Evolutionary conservation across 2,113 vertebrate species (phyloP).

Genomic region (Upupa epops): DNA sequence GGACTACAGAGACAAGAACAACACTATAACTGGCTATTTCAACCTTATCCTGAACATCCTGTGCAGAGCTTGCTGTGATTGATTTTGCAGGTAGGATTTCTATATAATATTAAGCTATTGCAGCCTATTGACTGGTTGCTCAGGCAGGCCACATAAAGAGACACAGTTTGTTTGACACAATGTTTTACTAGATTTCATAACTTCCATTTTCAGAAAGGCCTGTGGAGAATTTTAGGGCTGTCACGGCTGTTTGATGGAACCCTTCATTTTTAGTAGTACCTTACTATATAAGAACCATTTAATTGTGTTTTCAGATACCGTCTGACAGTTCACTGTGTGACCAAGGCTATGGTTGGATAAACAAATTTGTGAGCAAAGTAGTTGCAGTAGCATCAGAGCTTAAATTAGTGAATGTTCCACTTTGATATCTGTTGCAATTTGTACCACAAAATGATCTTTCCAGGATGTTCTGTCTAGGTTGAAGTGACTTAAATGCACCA

Average conservation of each 20-base stretch:
- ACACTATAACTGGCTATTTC: background rate
- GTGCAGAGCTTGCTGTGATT: background rate
- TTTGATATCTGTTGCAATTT: background rate
- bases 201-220: background rate
- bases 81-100: constrained; percentile 49
- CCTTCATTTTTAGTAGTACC: background rate
- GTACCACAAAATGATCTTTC: background rate
- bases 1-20: background rate
- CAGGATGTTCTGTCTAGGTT: background rate
- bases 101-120: background rate
- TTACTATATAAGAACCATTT: background rate
- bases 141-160: constrained; percentile 12
- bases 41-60: background rate
- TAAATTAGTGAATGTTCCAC: background rate
- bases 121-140: background rate
- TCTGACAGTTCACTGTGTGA: background rate
- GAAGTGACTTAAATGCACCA: background rate
- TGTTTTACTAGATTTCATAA: constrained; percentile 13
- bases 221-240: background rate
- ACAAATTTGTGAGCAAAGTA: background rate
- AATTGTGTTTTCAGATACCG: background rate
- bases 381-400: background rate
- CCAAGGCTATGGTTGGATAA: background rate
- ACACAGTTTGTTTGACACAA: background rate
- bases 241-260: background rate